Evolutionary conservation across 2,888 invertebrate species (phyloP), one percentile per base, ranked within the genome.

Genomic region (Nomada fabriciana): DNA sequence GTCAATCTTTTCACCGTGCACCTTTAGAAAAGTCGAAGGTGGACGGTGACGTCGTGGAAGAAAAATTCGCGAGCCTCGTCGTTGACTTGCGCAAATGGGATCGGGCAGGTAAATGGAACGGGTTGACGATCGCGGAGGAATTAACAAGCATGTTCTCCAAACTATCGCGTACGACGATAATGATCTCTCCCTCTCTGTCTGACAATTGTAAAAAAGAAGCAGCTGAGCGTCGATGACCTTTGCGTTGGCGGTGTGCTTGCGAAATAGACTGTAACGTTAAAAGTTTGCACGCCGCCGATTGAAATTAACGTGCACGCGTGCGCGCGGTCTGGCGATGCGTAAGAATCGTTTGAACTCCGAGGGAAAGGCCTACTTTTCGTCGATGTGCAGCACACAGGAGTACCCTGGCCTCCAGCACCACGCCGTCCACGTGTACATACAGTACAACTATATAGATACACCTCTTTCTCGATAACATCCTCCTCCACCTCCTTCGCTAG

Each of bases 321-420:
- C 29, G 47, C 25, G 20, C 25, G 23, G 42, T n/a, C 76, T 76
- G 76, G 61, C 43, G 82, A 83, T 88, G 87, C 88, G 88, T 88
- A 88, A 78, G 87, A 71, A 79, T 80, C 80, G 70, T 76, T 71
- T 43, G 77, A 80, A 82, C 80, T 80, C 71, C 68, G 73, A 76
- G 84, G 76, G 84, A 89, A 88, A 89, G 88, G 82, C 87, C 82
- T 85, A 81, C 88, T 86, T 87, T 87, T 86, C 88, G 72, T 77
- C 60, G 23, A 65, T 57, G 25, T 43, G 36, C 67, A 60, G 36
- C 61, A 63, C 25, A 29, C 23, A 61, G 15, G 7, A 13, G 15
- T 2, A 68, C 25, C 7, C 25, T 5, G 20, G 18, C 11, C 3
- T 18, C 18, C 10, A 18, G 20, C 42, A 10, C 20, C 4, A 7